Conservation (phyloP, 2,113 vertebrate species). For the Sinocyclocheilus grahami region DNA sequence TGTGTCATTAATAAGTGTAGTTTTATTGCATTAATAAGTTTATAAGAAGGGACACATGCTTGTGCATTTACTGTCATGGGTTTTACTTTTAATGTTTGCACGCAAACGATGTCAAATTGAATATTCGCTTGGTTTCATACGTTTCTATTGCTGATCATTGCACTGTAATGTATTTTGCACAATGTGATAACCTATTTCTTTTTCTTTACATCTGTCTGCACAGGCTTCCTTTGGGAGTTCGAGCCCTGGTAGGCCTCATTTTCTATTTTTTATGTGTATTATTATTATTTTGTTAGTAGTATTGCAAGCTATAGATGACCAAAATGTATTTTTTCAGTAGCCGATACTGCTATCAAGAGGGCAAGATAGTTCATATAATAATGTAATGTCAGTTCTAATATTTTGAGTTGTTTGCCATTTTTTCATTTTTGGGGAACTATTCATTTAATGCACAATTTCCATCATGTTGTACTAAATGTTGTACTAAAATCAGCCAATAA, state of each 20-base stretch:
- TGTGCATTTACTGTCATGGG: neutral
- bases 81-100: too few relatives aligned
- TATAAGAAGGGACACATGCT: neutral
- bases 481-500: neutral
- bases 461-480: neutral
- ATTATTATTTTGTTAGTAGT: neutral
- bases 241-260: slow-evolving; percentile 89
- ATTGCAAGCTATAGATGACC: neutral
- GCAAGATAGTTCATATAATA: neutral
- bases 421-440: too few relatives aligned
- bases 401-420: too few relatives aligned
- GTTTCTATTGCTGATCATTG: too few relatives aligned
- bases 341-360: neutral
- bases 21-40: neutral
- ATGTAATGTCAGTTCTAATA: neutral
- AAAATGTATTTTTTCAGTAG: neutral
- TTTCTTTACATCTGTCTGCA: slow-evolving; percentile 4
- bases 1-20: neutral
- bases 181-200: neutral
- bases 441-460: neutral
- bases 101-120: neutral
- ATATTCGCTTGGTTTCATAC: too few relatives aligned
- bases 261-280: too few relatives aligned
- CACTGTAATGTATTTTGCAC: neutral
- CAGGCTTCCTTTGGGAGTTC: slow-evolving; percentile 98